Evolutionary conservation across 1,140 invertebrate genomes (phyloP).

Genomic region (Drosophila prosaltans): DNA sequence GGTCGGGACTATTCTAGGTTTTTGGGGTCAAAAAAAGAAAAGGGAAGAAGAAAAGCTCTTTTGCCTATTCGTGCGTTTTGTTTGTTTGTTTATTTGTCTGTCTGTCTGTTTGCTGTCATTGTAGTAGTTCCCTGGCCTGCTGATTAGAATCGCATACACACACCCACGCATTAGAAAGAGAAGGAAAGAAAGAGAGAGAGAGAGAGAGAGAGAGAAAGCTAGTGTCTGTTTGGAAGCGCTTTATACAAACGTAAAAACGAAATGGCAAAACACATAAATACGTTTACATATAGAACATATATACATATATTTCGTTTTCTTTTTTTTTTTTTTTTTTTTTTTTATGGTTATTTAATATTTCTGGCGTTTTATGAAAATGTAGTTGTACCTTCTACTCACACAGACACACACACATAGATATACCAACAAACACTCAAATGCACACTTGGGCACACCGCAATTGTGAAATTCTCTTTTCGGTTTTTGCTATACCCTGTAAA

Average conservation of each 20-base stretch:
- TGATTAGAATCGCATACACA: slow-evolving; percentile 69
- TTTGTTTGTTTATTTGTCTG: slow-evolving; percentile 52
- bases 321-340: slow-evolving; percentile 20
- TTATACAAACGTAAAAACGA: slow-evolving; percentile 56
- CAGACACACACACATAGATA: not conserved
- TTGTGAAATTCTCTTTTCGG: slow-evolving; percentile 36
- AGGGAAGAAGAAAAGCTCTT: slow-evolving; percentile 26
- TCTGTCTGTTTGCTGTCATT: slow-evolving; percentile 53
- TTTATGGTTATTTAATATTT: slow-evolving; percentile 80
- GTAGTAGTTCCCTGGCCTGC: slow-evolving; percentile 47
- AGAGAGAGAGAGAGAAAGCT: slow-evolving; percentile 5
- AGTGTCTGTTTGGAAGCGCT: slow-evolving; percentile 34
- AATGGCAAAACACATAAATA: slow-evolving; percentile 72
- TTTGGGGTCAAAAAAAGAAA: slow-evolving; percentile 33
- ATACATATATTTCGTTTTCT: slow-evolving; percentile 4
- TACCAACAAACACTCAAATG: slow-evolving; percentile 1
- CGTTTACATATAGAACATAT: slow-evolving; percentile 56
- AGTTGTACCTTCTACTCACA: slow-evolving; percentile 49
- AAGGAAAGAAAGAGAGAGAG: not conserved
- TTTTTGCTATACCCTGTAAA: not conserved
- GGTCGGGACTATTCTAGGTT: not conserved
- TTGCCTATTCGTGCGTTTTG: slow-evolving; percentile 65
- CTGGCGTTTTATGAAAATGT: slow-evolving; percentile 70
- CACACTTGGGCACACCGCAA: slow-evolving; percentile 41
- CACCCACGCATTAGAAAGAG: not conserved